Conservation (phyloP, 2,888 invertebrate genomes). For the Notodonta dromedarius region DNA sequence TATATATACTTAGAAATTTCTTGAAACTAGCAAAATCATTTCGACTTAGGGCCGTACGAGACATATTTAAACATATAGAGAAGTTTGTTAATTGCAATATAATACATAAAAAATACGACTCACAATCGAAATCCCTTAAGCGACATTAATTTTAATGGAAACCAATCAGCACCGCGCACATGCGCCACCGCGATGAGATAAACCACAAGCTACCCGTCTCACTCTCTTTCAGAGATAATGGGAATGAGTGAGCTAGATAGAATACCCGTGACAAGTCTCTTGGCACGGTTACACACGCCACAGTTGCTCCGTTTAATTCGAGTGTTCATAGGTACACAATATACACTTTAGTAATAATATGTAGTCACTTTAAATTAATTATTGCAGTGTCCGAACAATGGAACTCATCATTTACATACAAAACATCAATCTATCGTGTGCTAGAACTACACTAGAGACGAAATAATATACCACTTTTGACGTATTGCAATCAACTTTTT, state of each 20-base stretch:
- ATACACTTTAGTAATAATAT: conserved; percentile 25
- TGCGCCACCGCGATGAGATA: too few species aligned
- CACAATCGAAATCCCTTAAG: background rate
- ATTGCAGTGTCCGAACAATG: conserved; percentile 31
- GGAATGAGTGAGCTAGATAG: background rate
- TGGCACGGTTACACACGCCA: background rate
- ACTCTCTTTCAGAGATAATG: background rate
- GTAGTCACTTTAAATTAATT: conserved; percentile 26
- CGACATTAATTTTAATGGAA: background rate
- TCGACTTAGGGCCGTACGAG: background rate
- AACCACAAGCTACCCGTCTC: background rate
- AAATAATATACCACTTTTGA: background rate
- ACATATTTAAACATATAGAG: background rate
- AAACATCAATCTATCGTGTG: conserved; percentile 41
- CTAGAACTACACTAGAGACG: conserved; percentile 22
- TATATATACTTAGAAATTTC: too few species aligned
- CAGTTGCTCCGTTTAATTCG: background rate
- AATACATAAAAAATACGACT: background rate
- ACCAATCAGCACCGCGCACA: background rate
- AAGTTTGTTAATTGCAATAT: too few species aligned
- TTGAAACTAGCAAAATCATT: background rate
- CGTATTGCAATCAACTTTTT: too few species aligned
- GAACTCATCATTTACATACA: conserved; percentile 38
- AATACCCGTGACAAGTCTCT: background rate
- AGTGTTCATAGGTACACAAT: conserved; percentile 23